A percentile compares a stretch with the other conserved stretches of the same genome.
Conservation (phyloP, 2,113 vertebrate genomes). For the Barbus barbus region DNA sequence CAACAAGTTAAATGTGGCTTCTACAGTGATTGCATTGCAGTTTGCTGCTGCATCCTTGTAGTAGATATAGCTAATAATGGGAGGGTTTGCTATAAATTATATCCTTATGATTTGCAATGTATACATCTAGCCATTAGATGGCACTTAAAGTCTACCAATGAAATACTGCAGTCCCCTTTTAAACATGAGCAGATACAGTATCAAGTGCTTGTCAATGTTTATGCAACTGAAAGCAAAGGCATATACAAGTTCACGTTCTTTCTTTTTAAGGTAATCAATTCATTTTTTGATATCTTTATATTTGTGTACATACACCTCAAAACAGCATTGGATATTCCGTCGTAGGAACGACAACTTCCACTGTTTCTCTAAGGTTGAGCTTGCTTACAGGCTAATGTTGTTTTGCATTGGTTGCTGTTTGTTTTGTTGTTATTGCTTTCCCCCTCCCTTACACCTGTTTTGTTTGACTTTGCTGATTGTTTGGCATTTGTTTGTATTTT, state of each 20-base stretch:
- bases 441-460: neutral
- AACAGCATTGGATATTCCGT: neutral
- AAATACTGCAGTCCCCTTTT: too few relatives aligned
- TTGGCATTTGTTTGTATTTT: neutral
- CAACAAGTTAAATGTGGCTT: too few relatives aligned
- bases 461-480: neutral
- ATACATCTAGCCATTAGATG: conserved; percentile 35
- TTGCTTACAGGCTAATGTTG: neutral
- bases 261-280: neutral
- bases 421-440: too few relatives aligned
- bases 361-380: neutral
- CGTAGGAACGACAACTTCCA: neutral
- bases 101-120: conserved; percentile 5
- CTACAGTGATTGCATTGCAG: too few relatives aligned
- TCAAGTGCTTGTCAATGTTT: neutral
- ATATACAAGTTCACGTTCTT: neutral
- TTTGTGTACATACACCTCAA: neutral
- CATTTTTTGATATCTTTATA: neutral
- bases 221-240: too few relatives aligned
- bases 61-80: too few relatives aligned
- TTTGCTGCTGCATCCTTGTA: neutral
- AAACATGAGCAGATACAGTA: neutral
- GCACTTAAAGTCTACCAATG: neutral
- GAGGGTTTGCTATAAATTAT: neutral
- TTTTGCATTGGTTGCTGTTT: neutral